A percentile compares a stretch with the other conserved stretches of the same genome.
These are phyloP conservation scores for Porites lutea DNA, from an alignment of 64 coral and sea anemone species.

Conservation along the genomic window DNA sequence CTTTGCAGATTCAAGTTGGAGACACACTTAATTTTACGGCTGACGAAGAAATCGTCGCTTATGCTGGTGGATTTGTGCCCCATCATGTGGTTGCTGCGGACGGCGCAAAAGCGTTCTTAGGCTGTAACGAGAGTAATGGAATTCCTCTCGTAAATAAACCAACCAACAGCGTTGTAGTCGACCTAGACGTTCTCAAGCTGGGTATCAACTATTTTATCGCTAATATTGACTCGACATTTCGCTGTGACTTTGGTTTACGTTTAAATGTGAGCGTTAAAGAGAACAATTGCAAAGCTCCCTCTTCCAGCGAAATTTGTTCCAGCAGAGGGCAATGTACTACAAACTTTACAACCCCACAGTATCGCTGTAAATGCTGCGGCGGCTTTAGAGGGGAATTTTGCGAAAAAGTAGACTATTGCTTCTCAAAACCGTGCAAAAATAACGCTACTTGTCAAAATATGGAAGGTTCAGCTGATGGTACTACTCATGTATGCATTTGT, in stretches of 20 bases:
- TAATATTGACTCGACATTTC: slow-evolving; percentile 71
- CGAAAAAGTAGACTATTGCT: slow-evolving; percentile 94
- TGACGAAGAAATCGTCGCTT: slow-evolving; percentile 80
- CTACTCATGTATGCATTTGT: slow-evolving; percentile 88
- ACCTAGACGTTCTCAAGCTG: slow-evolving; percentile 55
- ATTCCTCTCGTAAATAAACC: slow-evolving; percentile 77
- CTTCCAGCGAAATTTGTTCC: slow-evolving; percentile 55
- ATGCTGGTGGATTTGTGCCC: slow-evolving; percentile 80
- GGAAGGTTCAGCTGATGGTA: slow-evolving; percentile 61
- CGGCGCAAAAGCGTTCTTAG: slow-evolving; percentile 65
- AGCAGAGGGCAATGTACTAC: slow-evolving; percentile 81
- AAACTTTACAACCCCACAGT: slow-evolving; percentile 78
- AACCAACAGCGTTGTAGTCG: slow-evolving; percentile 55
- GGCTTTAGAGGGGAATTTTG: slow-evolving; percentile 95
- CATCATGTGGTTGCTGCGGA: slow-evolving; percentile 62
- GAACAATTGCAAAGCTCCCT: slow-evolving; percentile 48
- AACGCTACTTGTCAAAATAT: slow-evolving; percentile 78
- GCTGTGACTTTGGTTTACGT: slow-evolving; percentile 82
- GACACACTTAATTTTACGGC: slow-evolving; percentile 93
- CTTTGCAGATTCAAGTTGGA: slow-evolving; percentile 91
- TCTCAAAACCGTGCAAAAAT: slow-evolving; percentile 92
- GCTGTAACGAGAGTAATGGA: slow-evolving; percentile 81
- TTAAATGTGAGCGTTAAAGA: slow-evolving; percentile 84
- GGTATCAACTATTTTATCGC: slow-evolving; percentile 95
- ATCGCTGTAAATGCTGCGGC: slow-evolving; percentile 87